phyloP scores from a whole-genome alignment of 35 echinoderm and acorn worm genomes.

The Anneissia japonica region DNA sequence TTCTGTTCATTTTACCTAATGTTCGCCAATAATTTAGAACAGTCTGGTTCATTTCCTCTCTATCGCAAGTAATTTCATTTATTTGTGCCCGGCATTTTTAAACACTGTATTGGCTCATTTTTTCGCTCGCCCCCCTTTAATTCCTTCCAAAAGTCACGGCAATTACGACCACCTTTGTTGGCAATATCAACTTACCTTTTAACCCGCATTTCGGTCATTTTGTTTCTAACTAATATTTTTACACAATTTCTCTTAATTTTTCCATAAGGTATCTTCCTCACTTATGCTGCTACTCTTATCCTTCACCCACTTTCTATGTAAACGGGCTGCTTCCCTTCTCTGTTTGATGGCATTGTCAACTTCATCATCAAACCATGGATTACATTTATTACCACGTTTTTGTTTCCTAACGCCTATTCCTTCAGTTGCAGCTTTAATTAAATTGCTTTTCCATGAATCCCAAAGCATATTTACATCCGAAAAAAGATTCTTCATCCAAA shows the following conservation, averaged over 20 bases:
- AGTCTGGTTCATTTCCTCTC: constrained; percentile 6
- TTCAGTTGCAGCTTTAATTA: no score
- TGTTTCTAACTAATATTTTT: constrained; percentile 12
- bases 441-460: no score
- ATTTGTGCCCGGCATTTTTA: neutral
- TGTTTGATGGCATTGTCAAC: neutral
- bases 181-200: constrained; percentile 13
- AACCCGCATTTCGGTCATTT: constrained; percentile 6
- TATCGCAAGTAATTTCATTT: constrained; percentile 6
- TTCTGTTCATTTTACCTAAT: constrained; percentile 11
- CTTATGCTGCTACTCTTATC: neutral
- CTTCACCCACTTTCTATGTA: neutral
- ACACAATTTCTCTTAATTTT: neutral
- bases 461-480: no score
- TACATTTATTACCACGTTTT: neutral
- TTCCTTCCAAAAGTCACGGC: constrained; percentile 7
- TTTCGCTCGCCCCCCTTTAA: neutral
- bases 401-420: neutral
- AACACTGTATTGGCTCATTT: neutral
- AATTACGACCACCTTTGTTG: constrained; percentile 14
- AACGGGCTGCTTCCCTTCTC: neutral
- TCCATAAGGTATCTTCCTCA: neutral
- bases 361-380: neutral
- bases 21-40: constrained; percentile 7
- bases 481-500: no score